Evolutionary conservation across 2,888 invertebrate genomes (phyloP).

Genomic region (Pseudococcus jackbeardsleyi): DNA sequence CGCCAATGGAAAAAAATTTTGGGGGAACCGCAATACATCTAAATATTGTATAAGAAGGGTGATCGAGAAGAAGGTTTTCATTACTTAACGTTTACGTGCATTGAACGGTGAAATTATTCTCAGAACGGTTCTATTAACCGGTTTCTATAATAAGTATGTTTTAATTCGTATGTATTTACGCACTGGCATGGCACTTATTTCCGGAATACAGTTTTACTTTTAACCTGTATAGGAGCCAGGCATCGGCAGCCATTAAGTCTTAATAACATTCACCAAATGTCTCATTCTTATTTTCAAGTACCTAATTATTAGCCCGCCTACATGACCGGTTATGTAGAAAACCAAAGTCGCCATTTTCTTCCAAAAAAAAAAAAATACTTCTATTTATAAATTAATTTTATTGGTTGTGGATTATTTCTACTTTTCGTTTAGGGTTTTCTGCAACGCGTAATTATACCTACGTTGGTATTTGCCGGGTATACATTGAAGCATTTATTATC

Average conservation of each 20-base stretch:
- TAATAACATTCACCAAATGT: constrained; percentile 60
- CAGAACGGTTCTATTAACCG: constrained; percentile 48
- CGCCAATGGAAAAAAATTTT: background rate
- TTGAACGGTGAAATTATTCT: constrained; percentile 39
- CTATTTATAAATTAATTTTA: constrained; percentile 57
- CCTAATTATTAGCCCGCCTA: constrained; percentile 37
- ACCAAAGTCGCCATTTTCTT: constrained; percentile 61
- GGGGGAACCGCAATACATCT: constrained; percentile 17
- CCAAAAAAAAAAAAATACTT: constrained; percentile 24
- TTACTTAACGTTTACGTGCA: constrained; percentile 7
- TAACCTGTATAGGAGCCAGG: background rate
- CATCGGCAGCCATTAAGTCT: constrained; percentile 57
- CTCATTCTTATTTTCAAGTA: constrained; percentile 38
- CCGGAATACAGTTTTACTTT: constrained; percentile 45
- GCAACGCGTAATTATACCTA: background rate
- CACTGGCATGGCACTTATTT: constrained; percentile 49
- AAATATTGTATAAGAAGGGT: background rate
- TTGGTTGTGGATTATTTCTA: constrained; percentile 52
- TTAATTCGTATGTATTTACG: constrained; percentile 31
- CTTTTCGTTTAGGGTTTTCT: constrained; percentile 8
- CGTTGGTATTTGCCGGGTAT: background rate
- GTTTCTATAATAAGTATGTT: background rate
- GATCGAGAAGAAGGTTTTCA: constrained; percentile 8
- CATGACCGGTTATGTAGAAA: constrained; percentile 30
- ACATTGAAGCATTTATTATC: constrained; percentile 27